Evolutionary conservation across 92 coral and sea anemone genomes (phyloP), one percentile per base, ranked within the genome.

Genomic region (Micromussa lordhowensis): DNA sequence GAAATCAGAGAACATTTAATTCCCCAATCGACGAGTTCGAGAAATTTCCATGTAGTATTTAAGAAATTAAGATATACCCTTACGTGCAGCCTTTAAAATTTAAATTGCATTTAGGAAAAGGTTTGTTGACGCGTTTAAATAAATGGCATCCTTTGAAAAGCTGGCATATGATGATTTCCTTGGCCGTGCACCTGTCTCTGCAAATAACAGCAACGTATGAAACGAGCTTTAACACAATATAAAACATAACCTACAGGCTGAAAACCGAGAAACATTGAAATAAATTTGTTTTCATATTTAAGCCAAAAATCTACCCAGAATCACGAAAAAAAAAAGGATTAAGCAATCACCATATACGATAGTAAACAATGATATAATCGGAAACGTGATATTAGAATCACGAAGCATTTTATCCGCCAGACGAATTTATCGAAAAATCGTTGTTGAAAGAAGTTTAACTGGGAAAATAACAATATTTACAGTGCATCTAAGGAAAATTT

Each of bases 321-420:
- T 66, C 13, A 2, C 26, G 29, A 63, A 28, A 26, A 24, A 28
- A 26, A 24, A 26, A 10, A 26, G 32, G 63, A 77, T 51, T 77
- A 63, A 77, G 81, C 63, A 51, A 38, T 77, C 21, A 22, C 12
- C 21, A 78, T 54, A 17, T 28, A 51, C n/a, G 17, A 14, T 31
- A 73, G 49, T 80, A 53, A 77, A 77, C 64, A 80, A 80, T 59
- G 51, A 58, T 54, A 14, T 80, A 72, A 80, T 80, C 53, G 30
- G 71, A 59, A 80, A 80, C 28, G 57, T 49, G 63, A 57, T 74
- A 77, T 77, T 15, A 12, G 64, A 77, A 77, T 26, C 13, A 51
- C n/a, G 72, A 22, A 55, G 26, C 10, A 29, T 78, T 28, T 55
- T 78, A 53, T 54, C 26, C 40, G 4, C 32, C 55, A 35, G 44